phyloP scores from a whole-genome alignment of 2,113 vertebrate genomes.

The Acinonyx jubatus region DNA sequence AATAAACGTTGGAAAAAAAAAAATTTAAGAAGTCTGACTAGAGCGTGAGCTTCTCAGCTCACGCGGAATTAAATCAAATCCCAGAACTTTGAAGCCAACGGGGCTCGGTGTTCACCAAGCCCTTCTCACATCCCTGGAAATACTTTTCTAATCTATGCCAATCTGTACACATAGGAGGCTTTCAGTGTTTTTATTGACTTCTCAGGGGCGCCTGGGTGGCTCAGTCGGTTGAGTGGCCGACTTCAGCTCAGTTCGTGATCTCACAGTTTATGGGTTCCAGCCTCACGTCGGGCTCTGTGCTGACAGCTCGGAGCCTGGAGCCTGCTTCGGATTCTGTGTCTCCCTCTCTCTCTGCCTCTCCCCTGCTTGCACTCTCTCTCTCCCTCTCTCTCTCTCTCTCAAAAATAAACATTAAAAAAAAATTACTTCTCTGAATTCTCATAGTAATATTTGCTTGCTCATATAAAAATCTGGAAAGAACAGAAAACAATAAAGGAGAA shows the following conservation, averaged over 20 bases:
- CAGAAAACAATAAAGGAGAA: not conserved
- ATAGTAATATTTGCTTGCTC: not conserved
- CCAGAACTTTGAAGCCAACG: not conserved
- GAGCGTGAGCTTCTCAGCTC: not conserved
- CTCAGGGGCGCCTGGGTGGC: too few species aligned
- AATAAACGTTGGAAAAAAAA: too few species aligned
- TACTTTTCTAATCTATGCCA: not conserved
- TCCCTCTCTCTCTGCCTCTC: too few species aligned
- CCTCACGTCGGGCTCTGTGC: too few species aligned
- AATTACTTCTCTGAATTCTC: not conserved
- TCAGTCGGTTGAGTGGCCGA: too few species aligned
- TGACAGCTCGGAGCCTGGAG: too few species aligned
- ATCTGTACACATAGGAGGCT: not conserved
- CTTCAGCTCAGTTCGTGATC: too few species aligned
- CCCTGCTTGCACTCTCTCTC: too few species aligned
- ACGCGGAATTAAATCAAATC: not conserved
- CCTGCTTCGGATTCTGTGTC: too few species aligned
- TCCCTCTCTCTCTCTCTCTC: too few species aligned
- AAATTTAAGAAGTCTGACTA: not conserved
- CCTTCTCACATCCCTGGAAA: not conserved
- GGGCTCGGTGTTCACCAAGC: not conserved
- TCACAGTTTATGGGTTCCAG: too few species aligned
- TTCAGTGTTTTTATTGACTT: not conserved
- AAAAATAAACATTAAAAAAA: too few species aligned
- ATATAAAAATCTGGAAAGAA: not conserved